A percentile compares a stretch with the other conserved stretches of the same genome.
Conservation (phyloP, 2,888 invertebrate genomes). For the Pantelozetes paolii region DNA sequence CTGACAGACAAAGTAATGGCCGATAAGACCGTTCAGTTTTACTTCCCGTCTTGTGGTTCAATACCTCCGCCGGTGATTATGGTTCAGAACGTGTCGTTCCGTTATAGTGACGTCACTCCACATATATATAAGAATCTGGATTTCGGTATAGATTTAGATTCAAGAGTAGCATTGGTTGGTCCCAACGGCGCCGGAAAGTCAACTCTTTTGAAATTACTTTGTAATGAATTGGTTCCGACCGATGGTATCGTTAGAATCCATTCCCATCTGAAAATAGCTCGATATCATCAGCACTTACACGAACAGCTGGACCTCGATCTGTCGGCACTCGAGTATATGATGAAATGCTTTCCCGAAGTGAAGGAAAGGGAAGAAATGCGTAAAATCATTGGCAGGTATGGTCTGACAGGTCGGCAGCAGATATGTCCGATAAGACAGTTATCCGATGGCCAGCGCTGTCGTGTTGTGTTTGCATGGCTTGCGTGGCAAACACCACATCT, state of each 20-base stretch:
- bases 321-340: conserved; percentile 97
- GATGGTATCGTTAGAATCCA: conserved; percentile 97
- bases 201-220: conserved; percentile 88
- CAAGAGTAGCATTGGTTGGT: conserved; percentile 84
- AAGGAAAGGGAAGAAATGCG: conserved; percentile 99
- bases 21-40: conserved; percentile 89
- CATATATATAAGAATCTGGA: conserved; percentile 95
- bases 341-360: conserved; percentile 90
- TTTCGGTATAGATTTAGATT: conserved; percentile 98
- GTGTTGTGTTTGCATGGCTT: conserved; percentile 97
- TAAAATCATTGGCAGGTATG: conserved; percentile 96
- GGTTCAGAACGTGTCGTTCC: conserved; percentile 97
- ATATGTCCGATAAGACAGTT: conserved; percentile 89
- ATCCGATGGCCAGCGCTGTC: conserved; percentile 95
- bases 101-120: conserved; percentile 78
- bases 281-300: conserved; percentile 96
- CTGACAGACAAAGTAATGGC: conserved; percentile 85
- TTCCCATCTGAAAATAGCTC: conserved; percentile 92
- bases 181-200: conserved; percentile 99
- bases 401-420: conserved; percentile 92
- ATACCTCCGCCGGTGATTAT: conserved; percentile 99
- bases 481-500: conserved; percentile 97
- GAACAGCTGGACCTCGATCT: conserved; percentile 90
- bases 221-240: conserved; percentile 88
- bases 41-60: conserved; percentile 89